Evolutionary conservation across 2,888 invertebrate species (phyloP).

Genomic region (Selenia dentaria): DNA sequence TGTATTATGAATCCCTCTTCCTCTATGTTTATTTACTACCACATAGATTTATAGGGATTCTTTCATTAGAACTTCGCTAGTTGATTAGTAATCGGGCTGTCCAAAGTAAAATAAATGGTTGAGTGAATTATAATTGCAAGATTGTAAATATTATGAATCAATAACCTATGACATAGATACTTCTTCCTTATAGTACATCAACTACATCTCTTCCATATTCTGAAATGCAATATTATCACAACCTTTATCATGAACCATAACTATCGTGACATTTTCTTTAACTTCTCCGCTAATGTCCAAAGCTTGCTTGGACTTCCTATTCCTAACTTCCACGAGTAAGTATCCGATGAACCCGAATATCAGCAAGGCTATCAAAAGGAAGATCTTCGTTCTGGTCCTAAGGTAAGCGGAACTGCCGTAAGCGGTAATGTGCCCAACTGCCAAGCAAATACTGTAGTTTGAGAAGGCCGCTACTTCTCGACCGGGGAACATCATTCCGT

Average conservation of each 20-base stretch:
- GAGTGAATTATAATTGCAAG: too few species aligned
- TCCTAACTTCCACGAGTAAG: conserved; percentile 65
- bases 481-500: conserved; percentile 86
- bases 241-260: conserved; percentile 45
- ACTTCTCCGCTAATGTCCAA: conserved; percentile 35
- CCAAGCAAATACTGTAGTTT: conserved; percentile 89
- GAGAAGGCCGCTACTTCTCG: conserved; percentile 88
- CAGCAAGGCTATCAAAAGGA: conserved; percentile 76
- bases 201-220: too few species aligned
- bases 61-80: too few species aligned
- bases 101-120: too few species aligned
- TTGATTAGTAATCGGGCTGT: too few species aligned
- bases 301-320: conserved; percentile 45
- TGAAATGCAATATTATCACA: conserved; percentile 71
- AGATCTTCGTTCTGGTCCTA: conserved; percentile 79
- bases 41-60: too few species aligned
- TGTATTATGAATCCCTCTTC: too few species aligned
- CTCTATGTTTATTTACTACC: too few species aligned
- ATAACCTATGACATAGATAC: too few species aligned
- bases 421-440: conserved; percentile 86
- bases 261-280: conserved; percentile 17
- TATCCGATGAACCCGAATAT: conserved; percentile 81
- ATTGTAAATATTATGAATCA: too few species aligned
- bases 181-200: too few species aligned
- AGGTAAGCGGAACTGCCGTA: conserved; percentile 84